Percentiles rank a stretch among this genome's conserved stretches.
Evolutionary conservation across 2,797 vertebrate genomes (phyloP).

Genomic region (Coregonus suidteri): DNA sequence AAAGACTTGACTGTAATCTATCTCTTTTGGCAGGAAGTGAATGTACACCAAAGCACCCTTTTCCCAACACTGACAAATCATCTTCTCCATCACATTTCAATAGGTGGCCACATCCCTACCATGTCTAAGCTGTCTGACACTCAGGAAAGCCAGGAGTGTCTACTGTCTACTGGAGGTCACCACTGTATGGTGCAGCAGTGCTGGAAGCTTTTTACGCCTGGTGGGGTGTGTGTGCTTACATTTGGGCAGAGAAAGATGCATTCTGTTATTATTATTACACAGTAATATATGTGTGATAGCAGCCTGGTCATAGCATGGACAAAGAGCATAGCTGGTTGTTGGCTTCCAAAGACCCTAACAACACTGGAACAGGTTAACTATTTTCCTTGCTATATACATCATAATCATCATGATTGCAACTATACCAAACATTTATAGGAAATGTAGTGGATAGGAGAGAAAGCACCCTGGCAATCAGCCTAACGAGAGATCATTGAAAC

Average conservation of each 20-base stretch:
- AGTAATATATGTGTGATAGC: neutral
- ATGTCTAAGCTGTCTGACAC: constrained; percentile 9
- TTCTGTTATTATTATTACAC: neutral
- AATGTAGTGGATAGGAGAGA: constrained; percentile 75
- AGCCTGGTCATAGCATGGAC: neutral
- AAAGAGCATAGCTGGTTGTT: too few species aligned
- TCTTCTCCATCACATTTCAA: constrained; percentile 89
- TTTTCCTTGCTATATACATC: neutral
- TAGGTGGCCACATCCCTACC: constrained; percentile 82
- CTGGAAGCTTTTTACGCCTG: too few species aligned
- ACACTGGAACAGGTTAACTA: neutral
- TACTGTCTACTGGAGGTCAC: too few species aligned
- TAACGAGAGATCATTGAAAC: constrained; percentile 97
- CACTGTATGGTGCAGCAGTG: too few species aligned
- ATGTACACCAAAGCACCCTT: constrained; percentile 83
- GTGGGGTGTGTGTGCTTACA: neutral
- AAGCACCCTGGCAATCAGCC: constrained; percentile 84
- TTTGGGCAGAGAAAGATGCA: neutral
- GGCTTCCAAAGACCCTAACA: neutral
- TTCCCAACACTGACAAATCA: constrained; percentile 56
- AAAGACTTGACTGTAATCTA: constrained; percentile 69
- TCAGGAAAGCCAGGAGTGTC: too few species aligned
- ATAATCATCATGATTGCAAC: constrained; percentile 63
- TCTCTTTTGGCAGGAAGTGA: constrained; percentile 83
- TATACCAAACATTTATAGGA: constrained; percentile 65